Evolutionary conservation across 2,113 vertebrate genomes (phyloP).

Genomic region (Mesocricetus auratus): DNA sequence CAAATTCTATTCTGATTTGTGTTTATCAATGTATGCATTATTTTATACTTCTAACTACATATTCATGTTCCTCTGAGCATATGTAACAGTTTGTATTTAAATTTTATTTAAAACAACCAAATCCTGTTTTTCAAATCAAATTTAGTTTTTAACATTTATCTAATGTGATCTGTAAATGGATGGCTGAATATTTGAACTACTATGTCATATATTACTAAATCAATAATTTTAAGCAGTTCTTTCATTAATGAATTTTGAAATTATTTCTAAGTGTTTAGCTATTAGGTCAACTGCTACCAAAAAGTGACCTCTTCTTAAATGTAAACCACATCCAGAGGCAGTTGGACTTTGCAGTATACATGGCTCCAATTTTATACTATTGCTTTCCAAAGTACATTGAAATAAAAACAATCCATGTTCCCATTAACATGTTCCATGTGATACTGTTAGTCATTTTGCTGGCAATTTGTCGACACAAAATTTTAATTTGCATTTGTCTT

Average conservation of each 20-base stretch:
- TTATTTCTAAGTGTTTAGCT: slow-evolving; percentile 29
- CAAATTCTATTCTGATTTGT: not conserved
- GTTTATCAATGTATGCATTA: slow-evolving; percentile 10
- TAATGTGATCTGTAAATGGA: not conserved
- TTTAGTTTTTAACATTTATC: slow-evolving; percentile 54
- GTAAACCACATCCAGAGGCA: not conserved
- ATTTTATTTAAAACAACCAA: not conserved
- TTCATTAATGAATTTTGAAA: not conserved
- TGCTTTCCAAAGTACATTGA: not conserved
- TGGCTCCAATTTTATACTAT: not conserved
- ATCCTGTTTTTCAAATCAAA: not conserved
- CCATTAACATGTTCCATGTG: not conserved
- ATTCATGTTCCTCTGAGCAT: slow-evolving; percentile 21
- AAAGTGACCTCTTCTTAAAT: not conserved
- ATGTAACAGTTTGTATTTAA: slow-evolving; percentile 23
- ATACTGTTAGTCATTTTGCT: not conserved
- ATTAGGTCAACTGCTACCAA: not conserved
- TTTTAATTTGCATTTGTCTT: not conserved
- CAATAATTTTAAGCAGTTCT: not conserved
- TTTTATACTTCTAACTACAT: slow-evolving; percentile 30
- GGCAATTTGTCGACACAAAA: not conserved
- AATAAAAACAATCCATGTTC: not conserved
- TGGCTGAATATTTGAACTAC: slow-evolving; percentile 26
- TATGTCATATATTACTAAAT: slow-evolving; percentile 12
- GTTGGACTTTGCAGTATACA: not conserved